Percentiles rank a stretch among this genome's conserved stretches.
Evolutionary conservation across 53 echinoderm and acorn worm species (phyloP).

Genomic region (Zoroaster sp.): DNA sequence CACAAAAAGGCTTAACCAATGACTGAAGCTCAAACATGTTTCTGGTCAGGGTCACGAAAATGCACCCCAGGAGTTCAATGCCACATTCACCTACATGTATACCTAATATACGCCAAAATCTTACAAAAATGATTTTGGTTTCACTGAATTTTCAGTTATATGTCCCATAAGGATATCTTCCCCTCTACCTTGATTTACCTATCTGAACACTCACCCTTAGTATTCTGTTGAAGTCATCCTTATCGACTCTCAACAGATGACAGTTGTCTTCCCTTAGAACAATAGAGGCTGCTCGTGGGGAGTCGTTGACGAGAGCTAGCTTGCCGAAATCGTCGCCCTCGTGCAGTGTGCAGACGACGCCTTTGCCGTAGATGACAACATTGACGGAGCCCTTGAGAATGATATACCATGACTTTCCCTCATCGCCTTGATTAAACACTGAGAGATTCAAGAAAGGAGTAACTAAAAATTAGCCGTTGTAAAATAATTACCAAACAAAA

Average conservation of each 20-base stretch:
- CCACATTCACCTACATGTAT: no score
- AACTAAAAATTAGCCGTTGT: no score
- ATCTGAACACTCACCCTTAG: conserved; percentile 79
- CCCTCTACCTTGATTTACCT: not conserved
- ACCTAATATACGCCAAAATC: no score
- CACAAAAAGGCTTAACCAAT: no score
- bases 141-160: no score
- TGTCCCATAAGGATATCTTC: not conserved
- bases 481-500: no score
- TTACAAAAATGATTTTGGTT: no score
- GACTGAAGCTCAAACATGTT: no score
- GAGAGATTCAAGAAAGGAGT: no score
- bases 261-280: conserved; percentile 96
- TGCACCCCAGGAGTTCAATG: no score
- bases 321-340: conserved; percentile 99
- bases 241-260: conserved; percentile 94
- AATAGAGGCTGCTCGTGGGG: conserved; percentile 93
- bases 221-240: conserved; percentile 96
- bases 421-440: conserved; percentile 99
- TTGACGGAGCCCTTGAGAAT: conserved; percentile 93
- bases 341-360: conserved; percentile 92
- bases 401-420: conserved; percentile 97
- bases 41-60: no score
- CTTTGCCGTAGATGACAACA: conserved; percentile 96
- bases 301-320: conserved; percentile 92